Evolutionary conservation across 2,113 vertebrate species (phyloP).

Genomic region (Polypterus bichir): DNA sequence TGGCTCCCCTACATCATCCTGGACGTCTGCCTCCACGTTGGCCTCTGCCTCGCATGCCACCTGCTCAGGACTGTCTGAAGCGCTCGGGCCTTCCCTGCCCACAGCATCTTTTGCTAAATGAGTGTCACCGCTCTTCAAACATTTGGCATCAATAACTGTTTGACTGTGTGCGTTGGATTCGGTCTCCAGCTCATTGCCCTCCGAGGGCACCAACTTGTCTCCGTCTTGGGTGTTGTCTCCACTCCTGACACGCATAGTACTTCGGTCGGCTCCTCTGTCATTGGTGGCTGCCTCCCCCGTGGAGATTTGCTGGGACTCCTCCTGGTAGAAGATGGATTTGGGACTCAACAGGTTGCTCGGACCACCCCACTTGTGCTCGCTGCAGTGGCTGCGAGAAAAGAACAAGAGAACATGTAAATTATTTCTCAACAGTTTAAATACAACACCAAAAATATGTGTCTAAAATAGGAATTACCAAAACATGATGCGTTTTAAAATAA

Average conservation of each 20-base stretch:
- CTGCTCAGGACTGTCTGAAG: neutral
- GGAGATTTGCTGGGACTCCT: constrained; percentile 7
- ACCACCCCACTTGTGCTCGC: constrained; percentile 17
- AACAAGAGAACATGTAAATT: too few species aligned
- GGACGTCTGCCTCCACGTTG: neutral
- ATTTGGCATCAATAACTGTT: neutral
- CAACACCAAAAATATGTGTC: too few species aligned
- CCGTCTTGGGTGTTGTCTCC: constrained; percentile 9
- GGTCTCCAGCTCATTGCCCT: neutral
- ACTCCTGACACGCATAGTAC: neutral
- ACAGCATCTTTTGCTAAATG: neutral
- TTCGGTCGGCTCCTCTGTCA: neutral
- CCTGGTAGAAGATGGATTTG: constrained; percentile 16
- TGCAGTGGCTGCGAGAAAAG: constrained; percentile 15
- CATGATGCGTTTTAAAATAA: too few species aligned
- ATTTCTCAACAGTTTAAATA: too few species aligned
- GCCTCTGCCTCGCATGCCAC: neutral
- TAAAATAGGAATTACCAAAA: too few species aligned
- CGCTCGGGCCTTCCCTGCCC: neutral
- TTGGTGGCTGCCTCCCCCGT: constrained; percentile 10
- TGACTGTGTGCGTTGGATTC: neutral
- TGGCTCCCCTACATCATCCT: too few species aligned
- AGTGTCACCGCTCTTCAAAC: neutral
- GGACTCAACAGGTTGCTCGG: constrained; percentile 2
- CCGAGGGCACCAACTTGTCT: constrained; percentile 15